Base-by-base conservation (phyloP, 2,113 vertebrate species). In the Oreocharis arfaki region DNA sequence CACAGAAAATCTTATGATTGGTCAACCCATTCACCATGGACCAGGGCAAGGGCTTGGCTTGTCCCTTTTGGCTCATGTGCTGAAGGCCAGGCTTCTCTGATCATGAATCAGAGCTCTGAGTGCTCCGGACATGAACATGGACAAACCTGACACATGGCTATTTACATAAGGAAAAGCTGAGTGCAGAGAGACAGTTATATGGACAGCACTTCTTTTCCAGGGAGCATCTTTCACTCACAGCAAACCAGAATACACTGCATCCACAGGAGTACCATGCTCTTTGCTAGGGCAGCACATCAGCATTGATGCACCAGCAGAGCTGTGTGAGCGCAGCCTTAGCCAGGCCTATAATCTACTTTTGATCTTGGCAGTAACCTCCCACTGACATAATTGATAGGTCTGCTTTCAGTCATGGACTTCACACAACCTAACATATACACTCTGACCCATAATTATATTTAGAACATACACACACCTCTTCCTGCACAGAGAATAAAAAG, bases 361-460 rank as follows among this genome's bases (percentile, higher is more conserved):
- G 92, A 55, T 88, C 67, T 60, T 46, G 85, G 90, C 83, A 95
- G 78, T 52, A 78, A 90, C 49, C 52, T 93, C 83, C 92, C 79
- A 86, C 87, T 71, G 92, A 52, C 68, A 92, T 90, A 96, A 95
- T 60, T 92, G 89, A 81, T 95, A 84, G 87, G 68, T 84, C 79
- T 94, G 69, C 56, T 82, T 88, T 89, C 84, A 71, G 59, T 52
- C 50, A 42, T 7, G 49, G 83, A 68, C 63, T 88, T 83, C 79
- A 63, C n/a, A 47, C 24, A 84, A 16, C 84, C 92, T 77, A 81
- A 49, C 81, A 89, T 94, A 96, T 93, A 94, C 44, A 70, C 55
- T 39, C 65, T 79, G 86, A 65, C 59, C 84, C 69, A 57, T 61
- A 83, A 94, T 81, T 93, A 77, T 64, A 67, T 87, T 93, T 65